These are phyloP conservation scores for Zosterops lateralis DNA, from an alignment of 2,113 vertebrate species.

Conservation along the genomic window DNA sequence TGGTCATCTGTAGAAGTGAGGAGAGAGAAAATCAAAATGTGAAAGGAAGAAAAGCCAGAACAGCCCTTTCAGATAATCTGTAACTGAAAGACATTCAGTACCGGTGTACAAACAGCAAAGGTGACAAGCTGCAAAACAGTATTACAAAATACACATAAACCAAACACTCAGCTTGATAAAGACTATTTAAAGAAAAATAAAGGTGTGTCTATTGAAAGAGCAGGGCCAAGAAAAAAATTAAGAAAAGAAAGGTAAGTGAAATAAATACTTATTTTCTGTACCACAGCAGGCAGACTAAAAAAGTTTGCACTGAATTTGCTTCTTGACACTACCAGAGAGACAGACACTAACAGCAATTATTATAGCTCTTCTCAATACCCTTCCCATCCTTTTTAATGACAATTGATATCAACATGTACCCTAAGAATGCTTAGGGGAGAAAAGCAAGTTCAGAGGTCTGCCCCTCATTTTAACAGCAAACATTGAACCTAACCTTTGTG, in stretches of 20 bases:
- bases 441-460: not conserved
- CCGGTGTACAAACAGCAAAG: not conserved
- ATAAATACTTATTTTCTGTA: not conserved
- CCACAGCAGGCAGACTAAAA: not conserved
- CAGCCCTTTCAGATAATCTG: not conserved
- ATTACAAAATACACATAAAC: not conserved
- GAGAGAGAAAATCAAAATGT: not conserved
- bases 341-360: not conserved
- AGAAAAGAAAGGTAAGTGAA: not conserved
- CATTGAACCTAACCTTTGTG: not conserved
- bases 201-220: not conserved
- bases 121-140: not conserved
- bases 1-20: constrained; percentile 45
- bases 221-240: not conserved
- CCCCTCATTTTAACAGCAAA: not conserved
- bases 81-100: not conserved
- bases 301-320: not conserved
- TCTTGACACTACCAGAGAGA: not conserved
- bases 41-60: not conserved
- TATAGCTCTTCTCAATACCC: not conserved
- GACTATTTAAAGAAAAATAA: not conserved
- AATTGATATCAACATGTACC: rapidly evolving
- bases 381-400: not conserved
- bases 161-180: not conserved
- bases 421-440: not conserved